Base-by-base conservation (phyloP, 2,113 vertebrate species). In the Panurus biarmicus region DNA sequence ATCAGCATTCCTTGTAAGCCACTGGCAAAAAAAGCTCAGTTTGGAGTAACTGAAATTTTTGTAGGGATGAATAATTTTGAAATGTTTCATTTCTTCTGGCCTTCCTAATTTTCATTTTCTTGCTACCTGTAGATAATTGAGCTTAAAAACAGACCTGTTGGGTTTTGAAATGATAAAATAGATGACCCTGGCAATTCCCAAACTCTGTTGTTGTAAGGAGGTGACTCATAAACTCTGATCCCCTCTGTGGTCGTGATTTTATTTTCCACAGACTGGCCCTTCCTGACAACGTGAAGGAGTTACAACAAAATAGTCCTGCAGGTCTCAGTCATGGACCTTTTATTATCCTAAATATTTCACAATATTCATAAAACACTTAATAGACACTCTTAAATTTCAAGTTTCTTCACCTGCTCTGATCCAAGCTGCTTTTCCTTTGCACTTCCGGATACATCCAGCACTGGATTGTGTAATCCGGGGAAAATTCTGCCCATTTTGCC, bases 381-480 rank as follows among this genome's bases (percentile, higher is more conserved):
- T 3, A 69, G 2, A 26, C 29, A 6, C 36, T n/a, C 10, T 26
- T 17, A 60, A 69, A 61, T 57, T 21, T 33, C 70, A 29, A 8
- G 4, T 48, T 7, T 24, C 45, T 90, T 42, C 66, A n/a, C 3
- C 25, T 3, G 9, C 4, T 5, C 12, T 31, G 12, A 2, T 9
- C 31, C 12, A 4, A 64, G 36, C 31, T 20, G 33, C 10, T 15
- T 14, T 44, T 50, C 33, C 64, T 71, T 50, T 38, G 21, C 25
- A 1, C 21, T 51, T 36, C 12, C 2, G 5, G 23, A 2, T 19
- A 2, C 19, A 3, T 7, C 36, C 53, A 45, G 77, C 73, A n/a
- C 57, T 26, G 60, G 33, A 12, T 0, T 16, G 25, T 5, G 13
- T 1, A 9, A 17, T 0, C 7, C 6, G 1, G 73, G 65, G 4